These are phyloP conservation scores for Aricia artaxerxes DNA, from an alignment of 2,888 invertebrate genomes.

Conservation along the genomic window DNA sequence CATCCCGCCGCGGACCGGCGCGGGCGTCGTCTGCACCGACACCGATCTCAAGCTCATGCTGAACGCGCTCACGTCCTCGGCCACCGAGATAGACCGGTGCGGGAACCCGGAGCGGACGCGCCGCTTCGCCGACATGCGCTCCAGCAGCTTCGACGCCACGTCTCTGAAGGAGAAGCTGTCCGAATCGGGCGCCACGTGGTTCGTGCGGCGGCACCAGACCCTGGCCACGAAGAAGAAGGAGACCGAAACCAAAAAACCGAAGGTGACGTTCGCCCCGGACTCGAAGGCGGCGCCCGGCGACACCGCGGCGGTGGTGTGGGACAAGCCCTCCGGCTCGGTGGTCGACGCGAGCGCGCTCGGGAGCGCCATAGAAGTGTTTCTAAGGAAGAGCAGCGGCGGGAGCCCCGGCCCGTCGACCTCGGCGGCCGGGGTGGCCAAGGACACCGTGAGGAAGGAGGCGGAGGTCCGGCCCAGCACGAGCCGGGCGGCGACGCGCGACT, in stretches of 20 bases:
- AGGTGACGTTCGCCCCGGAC: conserved; percentile 83
- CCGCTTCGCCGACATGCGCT: conserved; percentile 85
- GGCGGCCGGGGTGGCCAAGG: conserved; percentile 52
- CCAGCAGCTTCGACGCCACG: conserved; percentile 92
- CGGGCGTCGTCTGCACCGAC: conserved; percentile 89
- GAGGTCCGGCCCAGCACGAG: conserved; percentile 62
- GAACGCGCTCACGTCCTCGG: conserved; percentile 88
- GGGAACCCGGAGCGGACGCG: conserved; percentile 81
- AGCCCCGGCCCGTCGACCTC: conserved; percentile 66
- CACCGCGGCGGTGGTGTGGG: conserved; percentile 85
- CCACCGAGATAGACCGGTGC: conserved; percentile 88
- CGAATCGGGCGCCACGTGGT: conserved; percentile 85
- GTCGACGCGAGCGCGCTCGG: conserved; percentile 90
- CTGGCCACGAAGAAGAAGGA: conserved; percentile 83
- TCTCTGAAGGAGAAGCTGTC: conserved; percentile 79
- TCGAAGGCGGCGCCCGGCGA: conserved; percentile 80
- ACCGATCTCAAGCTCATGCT: conserved; percentile 90
- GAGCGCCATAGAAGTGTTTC: conserved; percentile 91
- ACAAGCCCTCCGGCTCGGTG: conserved; percentile 87
- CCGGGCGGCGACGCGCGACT: conserved; percentile 51
- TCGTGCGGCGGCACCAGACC: conserved; percentile 88
- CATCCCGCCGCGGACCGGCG: conserved; percentile 64
- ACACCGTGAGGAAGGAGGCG: conserved; percentile 47
- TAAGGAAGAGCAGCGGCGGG: conserved; percentile 80
- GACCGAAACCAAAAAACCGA: conserved; percentile 70